Conservation (phyloP, 2,797 vertebrate genomes). For the Hoplostethus mediterraneus region DNA sequence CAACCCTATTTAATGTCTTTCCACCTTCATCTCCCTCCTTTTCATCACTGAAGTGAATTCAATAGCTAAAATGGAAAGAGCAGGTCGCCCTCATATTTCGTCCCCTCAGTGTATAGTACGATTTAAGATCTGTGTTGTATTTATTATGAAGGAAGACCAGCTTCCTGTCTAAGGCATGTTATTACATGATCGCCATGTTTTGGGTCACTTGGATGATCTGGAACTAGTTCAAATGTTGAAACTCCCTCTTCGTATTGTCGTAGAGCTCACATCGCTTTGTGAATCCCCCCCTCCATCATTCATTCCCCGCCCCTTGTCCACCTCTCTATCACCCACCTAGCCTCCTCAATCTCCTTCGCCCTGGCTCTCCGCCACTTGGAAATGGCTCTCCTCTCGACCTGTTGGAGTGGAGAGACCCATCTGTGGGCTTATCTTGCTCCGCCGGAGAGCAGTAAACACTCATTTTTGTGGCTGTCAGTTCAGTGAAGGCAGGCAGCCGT, state of each 20-base stretch:
- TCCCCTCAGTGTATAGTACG: no score
- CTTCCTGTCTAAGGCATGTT: slow-evolving; percentile 1
- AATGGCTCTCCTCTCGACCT: slow-evolving; percentile 63
- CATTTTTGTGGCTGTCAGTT: slow-evolving; percentile 82
- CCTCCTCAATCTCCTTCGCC: slow-evolving; percentile 29
- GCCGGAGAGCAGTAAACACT: slow-evolving; percentile 79
- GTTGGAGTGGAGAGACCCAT: slow-evolving; percentile 72
- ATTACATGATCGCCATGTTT: slow-evolving; percentile 11
- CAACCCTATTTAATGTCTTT: no score
- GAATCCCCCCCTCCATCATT: slow-evolving; percentile 39
- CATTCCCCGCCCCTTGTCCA: not conserved
- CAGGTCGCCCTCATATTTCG: no score
- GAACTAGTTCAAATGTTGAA: slow-evolving; percentile 26
- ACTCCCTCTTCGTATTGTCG: not conserved
- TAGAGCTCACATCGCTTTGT: slow-evolving; percentile 27
- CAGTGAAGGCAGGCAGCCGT: slow-evolving; percentile 71
- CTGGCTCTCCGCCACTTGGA: slow-evolving; percentile 51
- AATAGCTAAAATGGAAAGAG: no score
- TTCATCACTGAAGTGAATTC: no score
- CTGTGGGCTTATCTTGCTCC: slow-evolving; percentile 74
- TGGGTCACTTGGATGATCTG: not conserved
- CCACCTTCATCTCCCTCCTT: no score
- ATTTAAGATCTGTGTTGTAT: not conserved
- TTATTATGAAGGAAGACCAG: slow-evolving; percentile 3
- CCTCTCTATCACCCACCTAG: slow-evolving; percentile 1